These are phyloP conservation scores for Passerina amoena DNA, from an alignment of 2,113 vertebrate species.

Conservation along the genomic window DNA sequence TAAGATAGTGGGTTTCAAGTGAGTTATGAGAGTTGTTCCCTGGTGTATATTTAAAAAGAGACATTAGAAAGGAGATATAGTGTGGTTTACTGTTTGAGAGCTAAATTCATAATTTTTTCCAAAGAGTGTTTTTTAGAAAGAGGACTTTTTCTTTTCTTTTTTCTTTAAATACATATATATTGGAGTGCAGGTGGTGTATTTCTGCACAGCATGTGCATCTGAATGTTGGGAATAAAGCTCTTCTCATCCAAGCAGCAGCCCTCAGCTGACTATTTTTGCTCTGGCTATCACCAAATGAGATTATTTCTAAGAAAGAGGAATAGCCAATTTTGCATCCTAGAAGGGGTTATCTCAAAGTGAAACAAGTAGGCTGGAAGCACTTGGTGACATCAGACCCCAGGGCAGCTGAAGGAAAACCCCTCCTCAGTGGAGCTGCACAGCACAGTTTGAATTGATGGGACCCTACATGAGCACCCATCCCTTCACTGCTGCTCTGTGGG, in stretches of 20 bases:
- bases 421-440: fast-evolving
- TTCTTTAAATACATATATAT: background rate
- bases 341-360: background rate
- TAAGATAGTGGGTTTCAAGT: background rate
- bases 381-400: background rate
- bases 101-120: constrained; percentile 12
- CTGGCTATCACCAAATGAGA: background rate
- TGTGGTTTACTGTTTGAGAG: constrained; percentile 6
- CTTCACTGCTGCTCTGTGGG: background rate
- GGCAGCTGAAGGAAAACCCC: background rate
- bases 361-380: background rate
- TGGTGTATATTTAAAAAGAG: constrained; percentile 33
- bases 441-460: background rate
- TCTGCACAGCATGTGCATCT: background rate
- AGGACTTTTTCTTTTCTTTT: background rate
- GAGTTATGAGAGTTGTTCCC: constrained; percentile 21
- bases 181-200: background rate
- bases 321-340: background rate
- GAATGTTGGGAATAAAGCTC: background rate
- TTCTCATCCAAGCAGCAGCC: background rate
- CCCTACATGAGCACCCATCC: background rate
- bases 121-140: background rate
- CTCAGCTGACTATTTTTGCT: background rate
- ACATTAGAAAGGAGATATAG: background rate
- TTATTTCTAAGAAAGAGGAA: background rate